Evolutionary conservation across 2,113 vertebrate genomes (phyloP), one percentile per base, ranked within the genome.

Genomic region (Spea multiplicata): DNA sequence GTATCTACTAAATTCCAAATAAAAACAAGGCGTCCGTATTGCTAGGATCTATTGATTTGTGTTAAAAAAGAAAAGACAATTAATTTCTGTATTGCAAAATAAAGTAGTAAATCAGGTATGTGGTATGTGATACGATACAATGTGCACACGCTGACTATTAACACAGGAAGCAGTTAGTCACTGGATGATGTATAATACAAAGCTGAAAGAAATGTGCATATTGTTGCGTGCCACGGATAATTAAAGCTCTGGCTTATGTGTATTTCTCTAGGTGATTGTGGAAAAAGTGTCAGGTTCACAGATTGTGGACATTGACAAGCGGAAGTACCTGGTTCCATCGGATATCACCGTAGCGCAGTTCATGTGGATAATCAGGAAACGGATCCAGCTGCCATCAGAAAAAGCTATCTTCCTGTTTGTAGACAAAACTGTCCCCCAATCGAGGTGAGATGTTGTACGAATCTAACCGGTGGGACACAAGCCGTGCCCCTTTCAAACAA

Each of bases 331-430:
- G 87, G 97, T 98, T 80, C 97, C 97, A 0, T 98, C 97, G 59
- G 97, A 99, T 89, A 99, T 99, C 86, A 99, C 97, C 0, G 96
- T 99, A 92, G 96, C 97, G 67, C 97, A 99, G 91, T 99, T 99
- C 89, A 99, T 99, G 97, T 99, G 97, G 97, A 99, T 99, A 90
- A 98, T 99, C 91, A 93, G 97, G 88, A 99, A 99, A 93, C 94
- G 96, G 86, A 97, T 99, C 88, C 97, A 99, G 72, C 94, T 99
- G 86, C 97, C 97, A 59, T 99, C 97, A 5, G 97, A 99, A 91
- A 99, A 99, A 89, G 97, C 97, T 74, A 99, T 99, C 91, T 99
- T 99, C 88, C 94, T 99, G 80, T 99, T 99, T 61, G 96, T 99
- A 65, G 97, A 99, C 87, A 99, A 99, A 91, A 99, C 96, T 9